Evolutionary conservation across 2,888 invertebrate genomes (phyloP), one percentile per base, ranked within the genome.

Genomic region (Oligia strigilis): DNA sequence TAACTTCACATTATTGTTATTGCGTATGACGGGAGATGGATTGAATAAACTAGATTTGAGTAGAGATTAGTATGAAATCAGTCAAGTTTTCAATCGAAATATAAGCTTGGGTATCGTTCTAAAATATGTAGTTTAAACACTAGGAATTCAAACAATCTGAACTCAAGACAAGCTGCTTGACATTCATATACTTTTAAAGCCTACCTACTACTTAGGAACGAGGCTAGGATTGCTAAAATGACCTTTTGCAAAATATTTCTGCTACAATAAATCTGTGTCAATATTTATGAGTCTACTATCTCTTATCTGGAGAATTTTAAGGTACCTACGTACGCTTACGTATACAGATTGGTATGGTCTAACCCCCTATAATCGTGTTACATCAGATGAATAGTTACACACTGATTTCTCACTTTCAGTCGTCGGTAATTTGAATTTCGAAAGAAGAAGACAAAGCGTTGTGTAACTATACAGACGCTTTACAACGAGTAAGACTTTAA

Each of bases 1-100:
- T 97, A 95, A 94, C 90, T 93, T 90, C 91, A 93, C 92, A 94
- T 93, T 93, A 93, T 94, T 96, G 92, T 94, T 94, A 92, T 91
- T 93, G 93, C 93, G 88, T 92, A 92, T 92, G 91, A 92, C 91
- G 87, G 89, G 90, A 93, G 92, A 92, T 91, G 93, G 93, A 95
- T 95, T 94, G 80, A 40, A 64, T 29, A 46, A 84, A 72, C 78
- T 83, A 84, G 80, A 84, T 82, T 73, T 70, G 43, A 73, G 2
- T 19, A 55, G 60, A 82, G 82, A 82, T 82, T 82, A 84, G 52
- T n/a, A 79, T 79, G 19, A 79, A 84, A 72, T 84, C 80, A 74
- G 71, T 29, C 77, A 77, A 23, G 49, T 70, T 80, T 75, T 64
- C 13, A 80, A 76, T 14, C n/a, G 23, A 83, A 46, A 77, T 64